Conservation (phyloP, 2,797 vertebrate species). For the Siniperca obscura region DNA sequence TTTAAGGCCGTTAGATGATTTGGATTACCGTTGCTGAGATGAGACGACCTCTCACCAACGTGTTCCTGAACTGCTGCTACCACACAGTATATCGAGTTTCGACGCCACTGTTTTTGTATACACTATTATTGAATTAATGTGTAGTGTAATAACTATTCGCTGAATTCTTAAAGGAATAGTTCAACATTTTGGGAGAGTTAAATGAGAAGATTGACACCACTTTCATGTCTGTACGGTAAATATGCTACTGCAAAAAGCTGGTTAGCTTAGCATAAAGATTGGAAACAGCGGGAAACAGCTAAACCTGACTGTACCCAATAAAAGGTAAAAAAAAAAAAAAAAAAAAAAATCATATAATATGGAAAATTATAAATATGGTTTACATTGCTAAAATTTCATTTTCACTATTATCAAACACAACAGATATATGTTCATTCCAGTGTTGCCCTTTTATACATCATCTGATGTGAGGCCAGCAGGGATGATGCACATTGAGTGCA, state of each 20-base stretch:
- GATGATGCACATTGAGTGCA: background rate
- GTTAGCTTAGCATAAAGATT: background rate
- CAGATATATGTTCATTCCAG: too few species aligned
- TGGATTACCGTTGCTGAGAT: constrained; percentile 19
- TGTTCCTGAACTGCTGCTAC: constrained; percentile 15
- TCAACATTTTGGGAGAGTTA: background rate
- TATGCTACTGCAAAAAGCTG: background rate
- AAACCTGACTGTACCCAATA: background rate
- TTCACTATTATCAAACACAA: background rate
- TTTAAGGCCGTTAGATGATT: constrained; percentile 44
- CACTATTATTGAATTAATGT: background rate
- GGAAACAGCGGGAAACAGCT: background rate
- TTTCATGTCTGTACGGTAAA: background rate
- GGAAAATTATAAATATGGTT: too few species aligned
- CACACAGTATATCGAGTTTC: background rate
- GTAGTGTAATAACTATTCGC: background rate
- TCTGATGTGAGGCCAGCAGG: background rate
- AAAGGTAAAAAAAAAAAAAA: background rate
- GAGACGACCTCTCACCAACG: constrained; percentile 17
- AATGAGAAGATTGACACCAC: background rate
- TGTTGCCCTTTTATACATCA: constrained; percentile 5
- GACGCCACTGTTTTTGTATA: background rate
- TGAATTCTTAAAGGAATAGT: background rate
- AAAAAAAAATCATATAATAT: background rate
- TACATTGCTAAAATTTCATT: background rate